phyloP scores from a whole-genome alignment of 2,888 invertebrate species.

The Pseudococcus longispinus region DNA sequence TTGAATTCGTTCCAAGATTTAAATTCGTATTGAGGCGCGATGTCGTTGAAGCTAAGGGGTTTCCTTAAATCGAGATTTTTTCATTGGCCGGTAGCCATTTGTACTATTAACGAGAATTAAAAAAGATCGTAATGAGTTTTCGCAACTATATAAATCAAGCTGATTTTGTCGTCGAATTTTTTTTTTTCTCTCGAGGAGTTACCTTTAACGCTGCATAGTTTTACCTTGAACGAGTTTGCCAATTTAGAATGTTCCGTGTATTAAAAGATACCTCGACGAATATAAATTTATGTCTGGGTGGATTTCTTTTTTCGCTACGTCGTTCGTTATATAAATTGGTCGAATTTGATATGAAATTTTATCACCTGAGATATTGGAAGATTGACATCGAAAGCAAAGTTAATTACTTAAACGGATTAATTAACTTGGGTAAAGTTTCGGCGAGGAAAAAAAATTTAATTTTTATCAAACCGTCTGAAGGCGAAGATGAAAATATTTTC shows the following conservation, averaged over 20 bases:
- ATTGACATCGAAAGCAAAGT: too few species aligned
- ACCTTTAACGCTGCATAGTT: neutral
- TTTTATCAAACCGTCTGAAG: neutral
- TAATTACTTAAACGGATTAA: too few species aligned
- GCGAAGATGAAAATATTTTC: neutral
- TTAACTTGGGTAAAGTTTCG: too few species aligned
- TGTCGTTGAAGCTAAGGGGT: neutral
- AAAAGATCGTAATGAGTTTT: neutral
- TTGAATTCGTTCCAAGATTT: conserved; percentile 30
- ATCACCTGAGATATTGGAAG: too few species aligned
- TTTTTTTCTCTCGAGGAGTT: neutral
- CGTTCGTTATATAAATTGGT: too few species aligned
- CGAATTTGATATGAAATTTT: too few species aligned
- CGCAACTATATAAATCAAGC: neutral
- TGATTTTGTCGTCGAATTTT: neutral
- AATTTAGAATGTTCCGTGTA: neutral
- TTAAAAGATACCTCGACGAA: neutral
- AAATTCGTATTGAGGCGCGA: neutral
- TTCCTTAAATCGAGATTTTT: neutral
- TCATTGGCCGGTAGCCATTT: neutral
- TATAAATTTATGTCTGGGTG: neutral
- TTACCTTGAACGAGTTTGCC: neutral
- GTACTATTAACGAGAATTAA: conserved; percentile 21
- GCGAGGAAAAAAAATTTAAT: neutral
- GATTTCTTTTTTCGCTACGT: neutral